A percentile compares a stretch with the other conserved stretches of the same genome.
Evolutionary conservation across 2,888 invertebrate genomes (phyloP).

Genomic region (Drosophila mimetica): DNA sequence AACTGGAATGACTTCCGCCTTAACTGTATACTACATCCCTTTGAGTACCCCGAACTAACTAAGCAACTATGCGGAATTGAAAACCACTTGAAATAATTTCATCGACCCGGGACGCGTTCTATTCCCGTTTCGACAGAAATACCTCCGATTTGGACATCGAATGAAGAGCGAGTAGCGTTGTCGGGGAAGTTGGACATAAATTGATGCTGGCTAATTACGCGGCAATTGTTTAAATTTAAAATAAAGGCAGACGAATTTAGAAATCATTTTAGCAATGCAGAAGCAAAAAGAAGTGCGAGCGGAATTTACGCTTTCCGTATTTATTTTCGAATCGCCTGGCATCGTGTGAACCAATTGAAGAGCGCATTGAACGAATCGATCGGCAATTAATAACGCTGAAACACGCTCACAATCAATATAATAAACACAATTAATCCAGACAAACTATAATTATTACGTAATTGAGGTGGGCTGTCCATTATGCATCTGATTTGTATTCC

Average conservation of each 20-base stretch:
- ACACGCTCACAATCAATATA: conserved; percentile 47
- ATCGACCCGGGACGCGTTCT: conserved; percentile 66
- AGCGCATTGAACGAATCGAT: conserved; percentile 34
- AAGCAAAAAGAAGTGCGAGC: conserved; percentile 6
- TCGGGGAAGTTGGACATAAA: conserved; percentile 19
- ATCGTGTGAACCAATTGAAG: conserved; percentile 66
- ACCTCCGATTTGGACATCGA: conserved; percentile 23
- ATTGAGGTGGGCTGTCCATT: conserved; percentile 61
- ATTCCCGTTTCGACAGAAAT: conserved; percentile 49
- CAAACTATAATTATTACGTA: conserved; percentile 70
- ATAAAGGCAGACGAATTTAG: conserved; percentile 49
- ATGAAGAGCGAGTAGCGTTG: conserved; percentile 1
- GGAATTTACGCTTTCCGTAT: conserved; percentile 58
- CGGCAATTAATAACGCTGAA: conserved; percentile 54
- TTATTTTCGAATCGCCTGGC: conserved; percentile 33
- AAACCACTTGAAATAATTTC: conserved; percentile 70
- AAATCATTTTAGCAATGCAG: conserved; percentile 58
- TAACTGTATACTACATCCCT: conserved; percentile 1
- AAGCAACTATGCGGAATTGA: conserved; percentile 81
- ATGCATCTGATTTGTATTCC: conserved; percentile 29
- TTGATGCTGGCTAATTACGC: conserved; percentile 51
- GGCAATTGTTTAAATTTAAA: conserved; percentile 61
- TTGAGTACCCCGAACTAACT: conserved; percentile 28
- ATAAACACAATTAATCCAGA: conserved; percentile 47
- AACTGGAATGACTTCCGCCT: conserved; percentile 21